phyloP scores from a whole-genome alignment of 2,113 vertebrate genomes.

The Paradoxurus hermaphroditus region DNA sequence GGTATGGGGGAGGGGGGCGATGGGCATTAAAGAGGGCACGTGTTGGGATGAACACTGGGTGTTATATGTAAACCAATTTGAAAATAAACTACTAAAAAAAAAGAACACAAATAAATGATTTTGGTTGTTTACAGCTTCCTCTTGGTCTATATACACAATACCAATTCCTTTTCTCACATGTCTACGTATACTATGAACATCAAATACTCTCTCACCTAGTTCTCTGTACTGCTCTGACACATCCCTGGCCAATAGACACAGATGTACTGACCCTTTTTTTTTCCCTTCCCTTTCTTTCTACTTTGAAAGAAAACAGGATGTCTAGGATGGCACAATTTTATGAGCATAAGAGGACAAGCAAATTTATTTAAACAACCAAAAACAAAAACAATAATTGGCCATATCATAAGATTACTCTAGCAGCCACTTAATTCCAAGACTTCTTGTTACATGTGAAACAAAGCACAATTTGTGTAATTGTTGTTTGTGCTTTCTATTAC shows the following conservation, averaged over 20 bases:
- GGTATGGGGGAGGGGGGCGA: too few relatives aligned
- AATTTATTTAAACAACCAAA: neutral
- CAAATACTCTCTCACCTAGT: neutral
- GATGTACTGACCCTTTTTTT: neutral
- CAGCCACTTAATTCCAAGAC: neutral
- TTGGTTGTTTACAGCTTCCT: too few relatives aligned
- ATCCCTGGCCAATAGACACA: neutral
- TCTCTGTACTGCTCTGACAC: neutral
- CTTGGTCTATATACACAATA: neutral
- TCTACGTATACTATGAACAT: neutral
- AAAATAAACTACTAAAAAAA: too few relatives aligned
- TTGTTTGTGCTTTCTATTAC: neutral
- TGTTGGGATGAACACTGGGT: too few relatives aligned
- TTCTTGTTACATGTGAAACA: neutral
- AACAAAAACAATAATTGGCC: neutral
- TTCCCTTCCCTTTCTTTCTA: neutral
- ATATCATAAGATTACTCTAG: neutral
- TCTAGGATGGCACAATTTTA: neutral
- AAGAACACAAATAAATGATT: too few relatives aligned
- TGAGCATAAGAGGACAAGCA: neutral
- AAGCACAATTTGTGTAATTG: neutral
- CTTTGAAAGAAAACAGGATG: neutral
- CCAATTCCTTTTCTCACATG: neutral
- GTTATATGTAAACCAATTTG: too few relatives aligned
- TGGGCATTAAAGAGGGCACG: too few relatives aligned